These are phyloP conservation scores for Xylota segnis DNA, from an alignment of 2,888 invertebrate genomes.

Conservation along the genomic window DNA sequence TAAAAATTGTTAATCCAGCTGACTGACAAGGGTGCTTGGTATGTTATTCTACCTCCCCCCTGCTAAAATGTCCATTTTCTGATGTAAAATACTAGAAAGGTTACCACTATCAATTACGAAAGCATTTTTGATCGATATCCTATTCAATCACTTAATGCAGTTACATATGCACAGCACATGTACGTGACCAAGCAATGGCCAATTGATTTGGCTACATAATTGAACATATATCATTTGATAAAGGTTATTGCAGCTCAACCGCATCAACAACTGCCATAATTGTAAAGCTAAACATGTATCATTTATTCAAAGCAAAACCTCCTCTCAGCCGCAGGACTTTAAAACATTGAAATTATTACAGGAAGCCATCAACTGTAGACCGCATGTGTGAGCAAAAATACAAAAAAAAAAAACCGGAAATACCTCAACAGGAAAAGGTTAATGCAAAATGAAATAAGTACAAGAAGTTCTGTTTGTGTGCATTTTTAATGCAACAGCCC, in stretches of 20 bases:
- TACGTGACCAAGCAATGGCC: background rate
- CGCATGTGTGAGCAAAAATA: background rate
- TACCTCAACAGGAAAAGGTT: background rate
- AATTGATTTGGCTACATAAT: slow-evolving; percentile 22
- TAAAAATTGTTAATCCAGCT: too few species aligned
- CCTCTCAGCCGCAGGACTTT: background rate
- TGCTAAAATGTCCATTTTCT: too few species aligned
- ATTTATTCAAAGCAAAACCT: slow-evolving; percentile 17
- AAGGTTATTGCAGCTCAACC: slow-evolving; percentile 1
- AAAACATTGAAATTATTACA: background rate
- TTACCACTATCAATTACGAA: too few species aligned
- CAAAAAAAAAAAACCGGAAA: background rate
- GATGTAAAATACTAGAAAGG: too few species aligned
- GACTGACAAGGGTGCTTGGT: too few species aligned
- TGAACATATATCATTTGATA: slow-evolving; percentile 14
- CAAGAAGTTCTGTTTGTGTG: background rate
- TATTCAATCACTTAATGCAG: too few species aligned
- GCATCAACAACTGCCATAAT: slow-evolving; percentile 1
- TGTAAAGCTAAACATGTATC: slow-evolving; percentile 13
- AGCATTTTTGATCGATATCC: too few species aligned
- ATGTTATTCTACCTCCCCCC: too few species aligned
- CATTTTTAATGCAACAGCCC: slow-evolving; percentile 20
- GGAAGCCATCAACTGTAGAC: background rate
- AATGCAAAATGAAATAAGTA: slow-evolving; percentile 2
- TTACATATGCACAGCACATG: too few species aligned